Base-by-base conservation (phyloP, 2,888 invertebrate genomes). In the Venusia cambrica region DNA sequence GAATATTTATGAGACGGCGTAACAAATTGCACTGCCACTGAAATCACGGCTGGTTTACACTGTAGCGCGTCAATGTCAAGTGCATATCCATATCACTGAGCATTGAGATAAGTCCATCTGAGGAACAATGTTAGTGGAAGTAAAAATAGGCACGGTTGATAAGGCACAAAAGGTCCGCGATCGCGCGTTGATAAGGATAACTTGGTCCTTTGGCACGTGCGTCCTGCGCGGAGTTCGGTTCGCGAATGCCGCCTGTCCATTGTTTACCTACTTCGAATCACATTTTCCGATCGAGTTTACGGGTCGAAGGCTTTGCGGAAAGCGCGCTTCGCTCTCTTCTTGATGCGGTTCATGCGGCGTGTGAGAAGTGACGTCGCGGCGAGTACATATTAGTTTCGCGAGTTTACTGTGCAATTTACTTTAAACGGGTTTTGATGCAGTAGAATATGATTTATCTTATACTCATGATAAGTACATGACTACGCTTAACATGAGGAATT, bases 241-340 rank as follows among this genome's bases (percentile, higher is more conserved):
- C 78, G 68, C 81, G 85, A 84, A 80, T 85, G 85, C 74, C 73
- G 73, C 66, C 65, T 65, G 59, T 64, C 68, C 67, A 80, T 84
- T 87, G 85, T 85, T 87, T 85, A 84, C 29, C 33, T 29, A 25
- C 84, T 65, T 63, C 76, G 68, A 71, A 84, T 81, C 78, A 80
- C 73, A 73, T 76, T 83, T 81, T 76, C 68, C 75, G 78, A 80
- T 81, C 75, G 77, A 75, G 73, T 80, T 83, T 73, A 65, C 76
- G 64, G 73, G 72, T 71, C 70, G 77, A 75, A 84, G 81, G 80
- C 75, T 81, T 54, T 38, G 59, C 51, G 61, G 57, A 38, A 33
- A 38, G 38, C 28, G 15, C 20, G 24, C 28, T 32, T 24, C 11
- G 22, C 32, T 16, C 14, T 4, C 25, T 25, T 8, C 20, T 2